Conservation (phyloP, 2,113 vertebrate species). For the Agapornis roseicollis region DNA sequence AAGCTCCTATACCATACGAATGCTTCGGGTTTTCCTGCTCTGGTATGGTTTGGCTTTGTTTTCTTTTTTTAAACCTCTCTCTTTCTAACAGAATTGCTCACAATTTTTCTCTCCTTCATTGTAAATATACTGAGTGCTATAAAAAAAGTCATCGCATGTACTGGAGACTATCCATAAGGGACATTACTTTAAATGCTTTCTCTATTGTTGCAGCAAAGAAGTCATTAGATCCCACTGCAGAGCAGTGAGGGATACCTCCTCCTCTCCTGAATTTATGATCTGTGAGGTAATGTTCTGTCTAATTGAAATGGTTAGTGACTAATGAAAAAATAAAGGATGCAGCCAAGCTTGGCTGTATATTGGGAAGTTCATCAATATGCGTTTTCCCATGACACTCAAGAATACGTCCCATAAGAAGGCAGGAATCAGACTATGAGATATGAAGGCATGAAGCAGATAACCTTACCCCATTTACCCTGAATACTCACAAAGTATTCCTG, state of each 20-base stretch:
- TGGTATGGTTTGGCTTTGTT: not conserved
- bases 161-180: not conserved
- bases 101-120: not conserved
- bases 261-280: constrained; percentile 27
- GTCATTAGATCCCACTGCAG: not conserved
- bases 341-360: not conserved
- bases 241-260: not conserved
- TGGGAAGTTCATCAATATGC: not conserved
- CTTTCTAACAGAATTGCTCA: not conserved
- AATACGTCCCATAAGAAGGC: not conserved
- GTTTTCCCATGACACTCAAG: not conserved
- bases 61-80: not conserved
- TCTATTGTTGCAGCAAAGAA: constrained; percentile 1
- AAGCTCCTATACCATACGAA: not conserved
- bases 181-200: constrained; percentile 23
- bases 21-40: not conserved
- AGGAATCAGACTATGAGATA: not conserved
- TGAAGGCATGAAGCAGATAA: not conserved
- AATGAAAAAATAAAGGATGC: constrained; percentile 18
- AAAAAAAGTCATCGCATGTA: not conserved
- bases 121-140: not conserved
- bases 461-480: not conserved
- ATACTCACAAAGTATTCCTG: not conserved
- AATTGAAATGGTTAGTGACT: constrained; percentile 18
- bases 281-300: constrained; percentile 33